Evolutionary conservation across 2,797 vertebrate genomes (phyloP).

Genomic region (Phrynocephalus guinanensis): DNA sequence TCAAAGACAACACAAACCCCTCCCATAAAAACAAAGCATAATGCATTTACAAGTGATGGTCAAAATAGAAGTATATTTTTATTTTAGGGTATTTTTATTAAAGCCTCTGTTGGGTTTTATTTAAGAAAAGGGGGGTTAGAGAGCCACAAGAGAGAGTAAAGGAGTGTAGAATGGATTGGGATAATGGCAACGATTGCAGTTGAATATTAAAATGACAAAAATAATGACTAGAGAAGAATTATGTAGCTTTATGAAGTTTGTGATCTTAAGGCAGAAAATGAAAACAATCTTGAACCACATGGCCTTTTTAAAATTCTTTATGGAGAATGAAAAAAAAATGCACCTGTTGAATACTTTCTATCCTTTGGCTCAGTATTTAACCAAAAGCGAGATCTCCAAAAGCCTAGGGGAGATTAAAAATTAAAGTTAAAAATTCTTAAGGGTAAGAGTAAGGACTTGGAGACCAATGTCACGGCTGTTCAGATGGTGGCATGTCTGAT

Average conservation of each 20-base stretch:
- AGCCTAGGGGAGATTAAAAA: no score
- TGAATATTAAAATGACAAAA: no score
- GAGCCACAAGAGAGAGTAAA: neutral
- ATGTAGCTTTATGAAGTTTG: no score
- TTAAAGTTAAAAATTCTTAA: no score
- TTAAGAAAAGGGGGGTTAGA: neutral
- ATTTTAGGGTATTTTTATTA: neutral
- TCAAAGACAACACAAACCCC: slow-evolving; percentile 1
- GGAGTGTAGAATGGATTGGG: neutral
- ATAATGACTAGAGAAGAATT: no score
- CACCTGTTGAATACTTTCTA: no score
- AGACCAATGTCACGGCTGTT: no score
- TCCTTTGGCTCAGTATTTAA: no score
- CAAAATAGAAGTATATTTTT: neutral
- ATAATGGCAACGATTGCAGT: neutral
- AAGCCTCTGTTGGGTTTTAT: slow-evolving; percentile 18
- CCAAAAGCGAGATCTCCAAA: no score
- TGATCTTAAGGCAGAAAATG: no score
- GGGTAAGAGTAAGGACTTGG: neutral
- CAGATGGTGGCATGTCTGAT: no score
- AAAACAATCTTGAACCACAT: no score
- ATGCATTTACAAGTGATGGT: neutral
- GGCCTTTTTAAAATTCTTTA: neutral
- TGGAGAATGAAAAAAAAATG: neutral
- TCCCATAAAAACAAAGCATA: neutral